Base-by-base conservation (phyloP, 1,140 invertebrate genomes). In the Ceratosolen fusciceps region DNA sequence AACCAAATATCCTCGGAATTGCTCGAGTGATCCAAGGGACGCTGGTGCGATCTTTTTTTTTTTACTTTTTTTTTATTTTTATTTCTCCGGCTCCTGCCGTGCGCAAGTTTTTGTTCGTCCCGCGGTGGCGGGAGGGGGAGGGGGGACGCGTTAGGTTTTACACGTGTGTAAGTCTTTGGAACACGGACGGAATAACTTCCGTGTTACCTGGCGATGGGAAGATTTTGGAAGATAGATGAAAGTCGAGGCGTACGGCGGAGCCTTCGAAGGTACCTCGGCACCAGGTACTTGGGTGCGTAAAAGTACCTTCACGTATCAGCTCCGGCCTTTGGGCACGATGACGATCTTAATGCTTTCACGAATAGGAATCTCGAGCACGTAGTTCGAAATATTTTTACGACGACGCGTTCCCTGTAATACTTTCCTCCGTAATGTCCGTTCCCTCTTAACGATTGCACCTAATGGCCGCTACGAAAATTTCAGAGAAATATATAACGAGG, bases 91-190 rank as follows among this genome's bases (percentile, higher is more conserved):
- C n/a, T n/a, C n/a, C n/a, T n/a, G n/a, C n/a, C n/a, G n/a, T n/a
- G n/a, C n/a, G n/a, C n/a, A n/a, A n/a, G n/a, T n/a, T n/a, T n/a
- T n/a, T n/a, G n/a, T n/a, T n/a, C n/a, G n/a, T n/a, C n/a, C n/a
- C n/a, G n/a, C n/a, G n/a, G n/a, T n/a, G n/a, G n/a, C n/a, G n/a
- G n/a, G n/a, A 21, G 1, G n/a, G 8, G 2, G 47, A 71, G 21
- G 31, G 10, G 47, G 47, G 81, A 84, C 86, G 76, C 71, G 76
- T 52, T 54, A 78, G 56, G 39, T 72, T 72, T 78, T 72, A 72
- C 76, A 65, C 68, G 76, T 52, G 12, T 19, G 21, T 10, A 39
- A 49, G 29, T 77, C 47, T 70, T 77, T 24, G 75, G 21, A 34
- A 77, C 39, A 49, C 34, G 37, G 2, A 34, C 54, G 0, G 65